phyloP scores from a whole-genome alignment of 92 coral and sea anemone species.

The Chrysogorgia sp. region DNA sequence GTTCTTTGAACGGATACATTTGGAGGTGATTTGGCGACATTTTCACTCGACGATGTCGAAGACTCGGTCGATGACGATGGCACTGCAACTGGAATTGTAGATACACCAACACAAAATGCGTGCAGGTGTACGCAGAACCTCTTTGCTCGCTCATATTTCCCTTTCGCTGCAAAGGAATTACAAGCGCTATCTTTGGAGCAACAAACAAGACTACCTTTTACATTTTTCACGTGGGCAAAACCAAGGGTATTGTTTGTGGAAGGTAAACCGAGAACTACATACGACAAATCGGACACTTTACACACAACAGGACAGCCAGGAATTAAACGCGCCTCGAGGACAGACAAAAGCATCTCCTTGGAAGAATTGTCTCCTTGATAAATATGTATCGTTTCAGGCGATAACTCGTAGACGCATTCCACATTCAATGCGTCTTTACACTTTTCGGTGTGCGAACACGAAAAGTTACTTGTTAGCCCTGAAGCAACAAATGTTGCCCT shows the following conservation, averaged over 20 bases:
- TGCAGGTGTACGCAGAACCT: conserved; percentile 35
- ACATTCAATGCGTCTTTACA: conserved; percentile 8
- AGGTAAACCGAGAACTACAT: conserved; percentile 11
- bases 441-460: conserved; percentile 4
- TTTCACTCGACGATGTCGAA: no score
- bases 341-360: conserved; percentile 1
- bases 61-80: neutral
- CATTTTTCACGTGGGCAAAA: neutral
- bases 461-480: neutral
- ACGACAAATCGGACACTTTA: conserved; percentile 11
- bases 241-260: conserved; percentile 16
- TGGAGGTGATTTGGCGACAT: no score
- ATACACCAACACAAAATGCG: conserved; percentile 18
- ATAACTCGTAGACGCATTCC: neutral
- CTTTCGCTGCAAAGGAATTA: conserved; percentile 3
- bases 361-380: neutral
- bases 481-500: conserved; percentile 7
- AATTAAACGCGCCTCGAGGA: neutral
- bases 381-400: neutral
- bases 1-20: neutral
- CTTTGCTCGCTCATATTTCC: conserved; percentile 42
- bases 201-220: conserved; percentile 12
- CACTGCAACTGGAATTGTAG: neutral
- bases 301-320: neutral
- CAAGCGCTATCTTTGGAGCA: conserved; percentile 10